Evolutionary conservation across 2,113 vertebrate genomes (phyloP).

Genomic region (Psammodynastes pulverulentus): DNA sequence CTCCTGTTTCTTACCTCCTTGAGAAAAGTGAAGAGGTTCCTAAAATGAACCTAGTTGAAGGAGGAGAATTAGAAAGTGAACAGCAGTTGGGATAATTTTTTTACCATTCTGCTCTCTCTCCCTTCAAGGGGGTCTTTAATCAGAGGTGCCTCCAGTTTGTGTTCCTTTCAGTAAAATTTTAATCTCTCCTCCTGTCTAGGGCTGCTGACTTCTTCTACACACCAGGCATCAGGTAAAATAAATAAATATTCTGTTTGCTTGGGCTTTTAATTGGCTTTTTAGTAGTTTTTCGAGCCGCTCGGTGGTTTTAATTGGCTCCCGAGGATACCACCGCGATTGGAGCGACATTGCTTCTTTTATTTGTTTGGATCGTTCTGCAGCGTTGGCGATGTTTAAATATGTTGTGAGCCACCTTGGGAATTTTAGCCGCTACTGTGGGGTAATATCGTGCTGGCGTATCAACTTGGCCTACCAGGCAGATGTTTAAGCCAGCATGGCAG

Average conservation of each 20-base stretch:
- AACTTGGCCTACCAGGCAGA: neutral
- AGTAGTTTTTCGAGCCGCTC: neutral
- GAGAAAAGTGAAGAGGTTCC: neutral
- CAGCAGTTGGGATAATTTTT: neutral
- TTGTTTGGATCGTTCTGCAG: neutral
- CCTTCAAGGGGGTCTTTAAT: neutral
- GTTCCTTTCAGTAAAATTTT: neutral
- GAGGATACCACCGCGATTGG: neutral
- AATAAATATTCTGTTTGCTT: neutral
- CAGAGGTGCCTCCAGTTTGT: neutral
- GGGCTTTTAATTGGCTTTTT: neutral
- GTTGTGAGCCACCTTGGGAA: neutral
- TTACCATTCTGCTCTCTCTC: no score
- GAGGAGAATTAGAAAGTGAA: neutral
- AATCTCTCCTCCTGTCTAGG: neutral
- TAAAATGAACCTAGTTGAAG: neutral
- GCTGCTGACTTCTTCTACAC: neutral
- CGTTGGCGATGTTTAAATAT: neutral
- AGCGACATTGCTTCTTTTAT: neutral
- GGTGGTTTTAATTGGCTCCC: neutral
- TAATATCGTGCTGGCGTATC: neutral
- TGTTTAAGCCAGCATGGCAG: neutral
- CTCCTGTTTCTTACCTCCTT: neutral
- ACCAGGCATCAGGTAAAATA: neutral
- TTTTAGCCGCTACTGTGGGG: neutral